Percentiles rank a stretch among this genome's conserved stretches.
Evolutionary conservation across 2,888 invertebrate species (phyloP).

Genomic region (Hedya salicella): DNA sequence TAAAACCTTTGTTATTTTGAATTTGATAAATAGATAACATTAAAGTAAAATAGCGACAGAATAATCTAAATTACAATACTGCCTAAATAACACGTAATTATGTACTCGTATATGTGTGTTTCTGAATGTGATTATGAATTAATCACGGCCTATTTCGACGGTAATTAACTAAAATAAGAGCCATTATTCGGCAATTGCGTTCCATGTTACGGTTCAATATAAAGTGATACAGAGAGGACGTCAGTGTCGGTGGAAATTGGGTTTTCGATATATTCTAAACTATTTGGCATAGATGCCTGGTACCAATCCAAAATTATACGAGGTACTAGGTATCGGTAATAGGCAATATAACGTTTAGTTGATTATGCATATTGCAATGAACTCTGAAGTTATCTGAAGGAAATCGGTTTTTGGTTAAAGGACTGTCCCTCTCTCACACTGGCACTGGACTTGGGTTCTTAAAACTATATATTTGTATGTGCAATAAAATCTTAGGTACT

Average conservation of each 20-base stretch:
- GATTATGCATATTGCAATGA: too few relatives aligned
- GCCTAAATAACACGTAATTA: slow-evolving; percentile 20
- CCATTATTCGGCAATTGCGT: neutral
- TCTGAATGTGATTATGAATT: slow-evolving; percentile 34
- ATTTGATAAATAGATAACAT: slow-evolving; percentile 13
- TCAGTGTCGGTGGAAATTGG: neutral
- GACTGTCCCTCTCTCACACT: too few relatives aligned
- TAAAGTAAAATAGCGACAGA: neutral
- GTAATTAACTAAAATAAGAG: slow-evolving; percentile 27
- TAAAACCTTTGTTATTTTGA: neutral
- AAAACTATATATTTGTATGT: too few relatives aligned
- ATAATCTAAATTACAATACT: neutral
- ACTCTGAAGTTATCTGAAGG: too few relatives aligned
- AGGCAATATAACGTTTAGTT: too few relatives aligned
- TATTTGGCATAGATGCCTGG: neutral
- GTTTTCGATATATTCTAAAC: neutral
- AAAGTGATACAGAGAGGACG: neutral
- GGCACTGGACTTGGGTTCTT: too few relatives aligned
- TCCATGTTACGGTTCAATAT: neutral
- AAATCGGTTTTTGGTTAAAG: too few relatives aligned
- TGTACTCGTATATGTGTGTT: slow-evolving; percentile 34
- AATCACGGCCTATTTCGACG: slow-evolving; percentile 24
- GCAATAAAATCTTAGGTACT: too few relatives aligned
- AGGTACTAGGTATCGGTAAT: too few relatives aligned
- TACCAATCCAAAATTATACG: slow-evolving; percentile 17